Conservation (phyloP, 2,797 vertebrate species). For the Acanthis flammea region DNA sequence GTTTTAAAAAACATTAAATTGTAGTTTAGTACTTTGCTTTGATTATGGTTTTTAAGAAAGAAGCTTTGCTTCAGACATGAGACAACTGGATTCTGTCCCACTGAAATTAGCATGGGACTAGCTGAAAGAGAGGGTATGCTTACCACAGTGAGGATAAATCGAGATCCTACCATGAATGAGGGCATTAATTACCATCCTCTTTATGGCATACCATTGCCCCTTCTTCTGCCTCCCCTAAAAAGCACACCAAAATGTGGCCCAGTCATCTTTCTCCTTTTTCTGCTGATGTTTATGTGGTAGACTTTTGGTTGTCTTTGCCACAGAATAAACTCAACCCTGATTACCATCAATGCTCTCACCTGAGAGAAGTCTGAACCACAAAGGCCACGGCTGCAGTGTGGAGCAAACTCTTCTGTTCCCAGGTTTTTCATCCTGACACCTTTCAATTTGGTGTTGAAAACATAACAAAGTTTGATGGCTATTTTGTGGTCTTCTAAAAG, state of each 20-base stretch:
- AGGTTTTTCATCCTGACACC: not conserved
- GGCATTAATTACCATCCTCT: constrained; percentile 29
- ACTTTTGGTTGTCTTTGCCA: not conserved
- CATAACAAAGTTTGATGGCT: not conserved
- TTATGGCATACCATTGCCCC: not conserved
- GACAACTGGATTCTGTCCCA: not conserved
- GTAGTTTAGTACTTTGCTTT: not conserved
- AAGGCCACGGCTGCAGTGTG: not conserved
- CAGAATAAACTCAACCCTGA: not conserved
- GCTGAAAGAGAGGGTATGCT: not conserved
- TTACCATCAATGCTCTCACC: not conserved
- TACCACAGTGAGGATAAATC: constrained; percentile 41
- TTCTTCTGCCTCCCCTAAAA: not conserved
- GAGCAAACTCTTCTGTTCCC: not conserved
- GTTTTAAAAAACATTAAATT: constrained; percentile 10
- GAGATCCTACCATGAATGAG: not conserved
- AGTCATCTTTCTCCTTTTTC: not conserved
- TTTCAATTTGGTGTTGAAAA: not conserved
- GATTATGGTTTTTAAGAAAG: constrained; percentile 34
- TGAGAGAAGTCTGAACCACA: not conserved
- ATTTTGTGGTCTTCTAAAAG: not conserved
- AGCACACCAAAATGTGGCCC: not conserved
- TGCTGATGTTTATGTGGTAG: not conserved
- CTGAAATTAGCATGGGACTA: constrained; percentile 43
- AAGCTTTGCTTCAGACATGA: constrained; percentile 8